phyloP scores from a whole-genome alignment of 1,140 invertebrate species.

The Hyphantria cunea region DNA sequence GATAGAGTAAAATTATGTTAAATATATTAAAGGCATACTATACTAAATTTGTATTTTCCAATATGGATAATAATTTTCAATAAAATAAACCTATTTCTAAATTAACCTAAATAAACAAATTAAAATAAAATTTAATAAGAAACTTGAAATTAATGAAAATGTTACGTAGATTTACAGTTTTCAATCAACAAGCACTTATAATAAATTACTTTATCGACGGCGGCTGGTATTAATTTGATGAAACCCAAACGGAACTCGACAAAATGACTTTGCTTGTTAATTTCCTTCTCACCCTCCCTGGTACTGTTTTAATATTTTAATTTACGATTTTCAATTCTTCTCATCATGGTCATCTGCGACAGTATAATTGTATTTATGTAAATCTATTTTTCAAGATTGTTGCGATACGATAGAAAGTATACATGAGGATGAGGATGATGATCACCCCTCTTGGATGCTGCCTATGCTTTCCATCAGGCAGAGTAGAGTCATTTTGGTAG shows the following conservation, averaged over 20 bases:
- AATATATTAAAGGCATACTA: too few species aligned
- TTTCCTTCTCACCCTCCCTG: conserved; percentile 15
- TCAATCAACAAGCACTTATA: conserved; percentile 29
- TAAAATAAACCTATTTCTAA: too few species aligned
- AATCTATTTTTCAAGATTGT: too few species aligned
- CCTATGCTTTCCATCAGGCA: too few species aligned
- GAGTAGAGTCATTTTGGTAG: too few species aligned
- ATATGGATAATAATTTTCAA: too few species aligned
- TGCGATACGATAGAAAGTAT: too few species aligned
- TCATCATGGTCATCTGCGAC: not conserved
- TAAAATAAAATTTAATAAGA: conserved; percentile 8
- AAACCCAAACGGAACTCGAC: conserved; percentile 23
- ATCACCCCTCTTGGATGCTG: too few species aligned
- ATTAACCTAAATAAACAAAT: not conserved
- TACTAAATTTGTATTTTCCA: too few species aligned
- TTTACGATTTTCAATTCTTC: conserved; percentile 9
- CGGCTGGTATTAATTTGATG: conserved; percentile 27
- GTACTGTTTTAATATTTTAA: conserved; percentile 14
- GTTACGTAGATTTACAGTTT: conserved; percentile 22
- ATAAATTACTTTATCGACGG: conserved; percentile 31
- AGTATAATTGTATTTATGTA: too few species aligned
- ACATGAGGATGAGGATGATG: too few species aligned
- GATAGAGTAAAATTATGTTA: too few species aligned
- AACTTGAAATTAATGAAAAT: conserved; percentile 14
- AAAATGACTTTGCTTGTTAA: conserved; percentile 29